Base-by-base conservation (phyloP, 2,888 invertebrate genomes). In the Frankliniella fusca region DNA sequence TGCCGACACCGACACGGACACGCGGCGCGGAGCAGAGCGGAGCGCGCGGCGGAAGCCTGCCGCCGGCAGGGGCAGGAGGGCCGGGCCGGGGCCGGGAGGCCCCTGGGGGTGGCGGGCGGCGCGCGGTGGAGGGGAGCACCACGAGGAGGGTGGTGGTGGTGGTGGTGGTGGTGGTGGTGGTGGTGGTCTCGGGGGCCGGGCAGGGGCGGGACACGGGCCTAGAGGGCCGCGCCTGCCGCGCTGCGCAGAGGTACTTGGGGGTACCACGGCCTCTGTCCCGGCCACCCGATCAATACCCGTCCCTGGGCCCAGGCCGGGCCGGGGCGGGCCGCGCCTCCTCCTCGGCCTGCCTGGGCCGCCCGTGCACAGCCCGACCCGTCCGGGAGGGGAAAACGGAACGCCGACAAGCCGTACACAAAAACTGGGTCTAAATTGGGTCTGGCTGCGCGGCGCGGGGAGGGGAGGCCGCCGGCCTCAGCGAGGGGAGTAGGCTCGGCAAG, bases 381-480 rank as follows among this genome's bases (percentile, higher is more conserved):
- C 38, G 70, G 23, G 27, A 76, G 70, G 70, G 70, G 23, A 76
- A 23, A 23, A 27, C 70, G 70, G 27, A n/a, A 27, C 70, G 27
- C 27, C 54, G 54, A 38, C 70, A 70, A 11, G 70, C n/a, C 70
- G 54, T n/a, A 76, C 70, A 76, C 70, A 76, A 76, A 76, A 76
- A 76, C 70, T 76, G 70, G 70, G 70, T 76, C 70, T 76, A 76
- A 76, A 76, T 76, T 76, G 70, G 70, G 70, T 76, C 70, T 76
- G 70, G 70, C 70, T 76, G 23, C 27, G 70, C 23, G 70, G 70
- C 23, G 70, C 23, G 27, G 70, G 23, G 70, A 3, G 70, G 70
- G 23, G 11, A 27, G 70, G 10, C 70, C 8, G 27, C 3, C 38
- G 70, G 9, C 20, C 61, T 11, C 15, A 18, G 61, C 15, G 61